Evolutionary conservation across 2,888 invertebrate genomes (phyloP).

Genomic region (Zelleria hepariella): DNA sequence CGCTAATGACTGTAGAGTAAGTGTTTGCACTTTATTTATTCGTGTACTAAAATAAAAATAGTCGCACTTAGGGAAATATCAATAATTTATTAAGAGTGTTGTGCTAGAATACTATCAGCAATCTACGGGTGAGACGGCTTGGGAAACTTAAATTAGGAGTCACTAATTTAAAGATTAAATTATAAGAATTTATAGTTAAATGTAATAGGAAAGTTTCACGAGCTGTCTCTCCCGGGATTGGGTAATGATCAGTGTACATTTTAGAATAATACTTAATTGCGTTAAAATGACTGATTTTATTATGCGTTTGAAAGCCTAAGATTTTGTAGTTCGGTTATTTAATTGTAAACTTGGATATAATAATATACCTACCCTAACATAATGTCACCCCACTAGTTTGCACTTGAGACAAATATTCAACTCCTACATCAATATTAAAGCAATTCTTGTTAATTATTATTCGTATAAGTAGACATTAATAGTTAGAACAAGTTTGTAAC

Average conservation of each 20-base stretch:
- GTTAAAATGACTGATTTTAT: slow-evolving; percentile 73
- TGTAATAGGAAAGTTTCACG: slow-evolving; percentile 52
- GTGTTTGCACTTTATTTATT: slow-evolving; percentile 75
- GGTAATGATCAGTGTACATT: slow-evolving; percentile 67
- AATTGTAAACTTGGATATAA: slow-evolving; percentile 44
- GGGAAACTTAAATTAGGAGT: slow-evolving; percentile 52
- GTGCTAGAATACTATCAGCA: slow-evolving; percentile 67
- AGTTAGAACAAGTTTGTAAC: slow-evolving; percentile 30
- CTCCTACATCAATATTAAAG: slow-evolving; percentile 57
- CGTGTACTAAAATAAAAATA: slow-evolving; percentile 69
- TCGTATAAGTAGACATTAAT: slow-evolving; percentile 60
- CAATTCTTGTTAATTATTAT: slow-evolving; percentile 68
- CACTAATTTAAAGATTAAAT: slow-evolving; percentile 68
- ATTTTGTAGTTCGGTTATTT: slow-evolving; percentile 65
- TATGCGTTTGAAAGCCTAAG: slow-evolving; percentile 70
- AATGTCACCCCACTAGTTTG: slow-evolving; percentile 68
- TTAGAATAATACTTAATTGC: slow-evolving; percentile 69
- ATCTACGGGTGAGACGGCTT: slow-evolving; percentile 61
- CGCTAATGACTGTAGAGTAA: slow-evolving; percentile 70
- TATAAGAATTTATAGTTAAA: slow-evolving; percentile 66
- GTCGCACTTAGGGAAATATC: slow-evolving; percentile 72
- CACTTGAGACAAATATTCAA: slow-evolving; percentile 56
- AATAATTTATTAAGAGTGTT: slow-evolving; percentile 73
- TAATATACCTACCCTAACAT: slow-evolving; percentile 38
- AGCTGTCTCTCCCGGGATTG: slow-evolving; percentile 63